A percentile compares a stretch with the other conserved stretches of the same genome.
Evolutionary conservation across 2,888 invertebrate genomes (phyloP).

Genomic region (Troides oblongomaculatus): DNA sequence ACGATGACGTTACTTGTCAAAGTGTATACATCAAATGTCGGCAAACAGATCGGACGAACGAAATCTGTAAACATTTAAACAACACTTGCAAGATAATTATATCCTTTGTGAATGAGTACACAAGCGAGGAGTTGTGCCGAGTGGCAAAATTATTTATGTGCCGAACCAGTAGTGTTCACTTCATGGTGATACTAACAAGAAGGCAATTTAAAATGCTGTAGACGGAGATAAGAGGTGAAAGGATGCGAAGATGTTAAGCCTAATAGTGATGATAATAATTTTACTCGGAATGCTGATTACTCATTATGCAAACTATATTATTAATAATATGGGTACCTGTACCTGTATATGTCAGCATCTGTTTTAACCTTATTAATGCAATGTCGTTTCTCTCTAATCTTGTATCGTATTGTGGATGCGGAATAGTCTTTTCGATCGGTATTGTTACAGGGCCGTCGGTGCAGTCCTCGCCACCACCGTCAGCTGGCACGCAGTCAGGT

Average conservation of each 20-base stretch:
- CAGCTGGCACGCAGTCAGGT: conserved; percentile 57
- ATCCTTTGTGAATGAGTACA: no score
- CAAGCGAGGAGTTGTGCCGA: background rate
- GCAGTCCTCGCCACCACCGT: conserved; percentile 56
- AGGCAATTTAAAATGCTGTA: background rate
- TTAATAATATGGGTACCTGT: conserved; percentile 46
- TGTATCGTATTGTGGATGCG: conserved; percentile 62
- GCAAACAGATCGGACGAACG: conserved; percentile 64
- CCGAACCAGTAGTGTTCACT: background rate
- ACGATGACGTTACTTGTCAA: conserved; percentile 35
- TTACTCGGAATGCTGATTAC: background rate
- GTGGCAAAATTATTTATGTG: background rate
- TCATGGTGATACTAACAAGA: background rate
- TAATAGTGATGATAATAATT: background rate
- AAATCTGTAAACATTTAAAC: conserved; percentile 52
- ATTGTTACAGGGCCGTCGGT: conserved; percentile 58
- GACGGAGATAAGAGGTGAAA: no score
- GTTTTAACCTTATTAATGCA: conserved; percentile 64
- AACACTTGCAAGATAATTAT: no score
- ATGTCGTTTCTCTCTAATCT: conserved; percentile 57
- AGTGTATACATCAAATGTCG: conserved; percentile 41
- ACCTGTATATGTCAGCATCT: conserved; percentile 65
- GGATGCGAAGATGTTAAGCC: no score
- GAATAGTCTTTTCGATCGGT: conserved; percentile 56
- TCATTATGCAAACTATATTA: background rate